phyloP scores from a whole-genome alignment of 2,113 vertebrate species.

The Pandion haliaetus region DNA sequence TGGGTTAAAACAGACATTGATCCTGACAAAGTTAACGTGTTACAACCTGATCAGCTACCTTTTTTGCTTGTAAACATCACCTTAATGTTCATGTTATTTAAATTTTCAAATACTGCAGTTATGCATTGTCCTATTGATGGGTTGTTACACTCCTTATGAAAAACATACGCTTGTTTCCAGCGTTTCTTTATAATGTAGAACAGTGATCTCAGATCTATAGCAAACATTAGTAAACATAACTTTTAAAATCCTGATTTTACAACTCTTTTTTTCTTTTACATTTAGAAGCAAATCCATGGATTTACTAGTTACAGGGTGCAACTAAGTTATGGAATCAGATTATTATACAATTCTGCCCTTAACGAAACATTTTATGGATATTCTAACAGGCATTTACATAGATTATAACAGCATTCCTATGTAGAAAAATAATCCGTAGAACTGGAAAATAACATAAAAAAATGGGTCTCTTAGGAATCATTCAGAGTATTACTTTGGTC shows the following conservation, averaged over 20 bases:
- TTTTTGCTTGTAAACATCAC: background rate
- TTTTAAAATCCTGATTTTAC: background rate
- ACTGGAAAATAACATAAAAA: background rate
- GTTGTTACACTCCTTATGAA: background rate
- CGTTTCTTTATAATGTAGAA: background rate
- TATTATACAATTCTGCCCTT: background rate
- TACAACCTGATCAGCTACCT: background rate
- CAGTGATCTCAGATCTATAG: background rate
- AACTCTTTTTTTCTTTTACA: background rate
- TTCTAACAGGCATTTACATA: background rate
- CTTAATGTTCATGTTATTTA: background rate
- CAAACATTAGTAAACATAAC: background rate
- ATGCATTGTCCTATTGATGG: background rate
- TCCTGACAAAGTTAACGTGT: background rate
- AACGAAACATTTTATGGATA: slow-evolving; percentile 1
- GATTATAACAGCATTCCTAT: background rate
- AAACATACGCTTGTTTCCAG: background rate
- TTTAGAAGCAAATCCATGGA: background rate
- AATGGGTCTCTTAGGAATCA: background rate
- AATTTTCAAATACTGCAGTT: background rate
- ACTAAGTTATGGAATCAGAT: slow-evolving; percentile 17
- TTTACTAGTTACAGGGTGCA: background rate
- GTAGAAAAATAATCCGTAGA: background rate
- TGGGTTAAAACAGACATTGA: background rate
- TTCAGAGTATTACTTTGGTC: background rate